These are phyloP conservation scores for Ptiloglossa arizonensis DNA, from an alignment of 1,140 invertebrate genomes.

Conservation along the genomic window DNA sequence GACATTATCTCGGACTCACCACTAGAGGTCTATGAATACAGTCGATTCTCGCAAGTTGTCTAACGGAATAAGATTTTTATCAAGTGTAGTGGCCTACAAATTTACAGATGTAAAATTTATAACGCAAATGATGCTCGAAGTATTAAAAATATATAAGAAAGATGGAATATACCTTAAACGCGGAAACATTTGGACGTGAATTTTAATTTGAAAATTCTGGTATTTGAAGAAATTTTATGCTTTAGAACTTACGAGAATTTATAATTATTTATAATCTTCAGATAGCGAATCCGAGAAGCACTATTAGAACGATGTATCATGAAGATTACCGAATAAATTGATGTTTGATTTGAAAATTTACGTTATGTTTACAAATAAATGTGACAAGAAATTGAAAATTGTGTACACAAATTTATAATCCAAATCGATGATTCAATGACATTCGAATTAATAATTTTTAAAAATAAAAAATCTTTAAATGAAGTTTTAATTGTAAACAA, in stretches of 20 bases:
- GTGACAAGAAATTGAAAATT: background rate
- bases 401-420: background rate
- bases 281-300: background rate
- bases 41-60: background rate
- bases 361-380: background rate
- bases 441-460: background rate
- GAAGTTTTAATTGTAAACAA: slow-evolving; percentile 50
- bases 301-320: slow-evolving; percentile 4
- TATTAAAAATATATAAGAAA: no score
- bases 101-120: no score
- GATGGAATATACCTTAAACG: no score
- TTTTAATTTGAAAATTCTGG: no score
- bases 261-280: background rate
- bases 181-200: no score
- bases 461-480: background rate
- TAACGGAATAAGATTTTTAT: no score
- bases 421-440: no score
- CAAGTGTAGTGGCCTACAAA: no score
- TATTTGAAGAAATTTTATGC: background rate
- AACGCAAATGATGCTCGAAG: no score
- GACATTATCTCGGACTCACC: background rate
- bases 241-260: background rate
- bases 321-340: slow-evolving; percentile 1
- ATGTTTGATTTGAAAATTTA: slow-evolving; percentile 9
- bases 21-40: background rate